Evolutionary conservation across 2,113 vertebrate species (phyloP).

Genomic region (Mionectes macconnelli): DNA sequence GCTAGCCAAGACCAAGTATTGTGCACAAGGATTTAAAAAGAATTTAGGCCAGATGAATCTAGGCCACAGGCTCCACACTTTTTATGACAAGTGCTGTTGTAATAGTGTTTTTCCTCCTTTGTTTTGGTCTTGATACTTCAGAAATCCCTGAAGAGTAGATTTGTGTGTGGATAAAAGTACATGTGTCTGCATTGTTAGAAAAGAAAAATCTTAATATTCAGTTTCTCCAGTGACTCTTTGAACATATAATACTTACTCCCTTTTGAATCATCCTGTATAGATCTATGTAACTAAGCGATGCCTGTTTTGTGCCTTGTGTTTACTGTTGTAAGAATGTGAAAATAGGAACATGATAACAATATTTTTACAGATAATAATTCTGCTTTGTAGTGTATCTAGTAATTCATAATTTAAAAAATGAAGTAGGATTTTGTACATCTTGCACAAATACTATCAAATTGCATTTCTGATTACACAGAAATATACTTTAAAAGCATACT

Average conservation of each 20-base stretch:
- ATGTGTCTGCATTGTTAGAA: not conserved
- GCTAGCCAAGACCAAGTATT: constrained; percentile 1
- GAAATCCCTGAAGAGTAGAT: not conserved
- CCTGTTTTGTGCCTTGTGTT: not conserved
- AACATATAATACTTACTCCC: not conserved
- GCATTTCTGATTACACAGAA: not conserved
- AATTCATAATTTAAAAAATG: not conserved
- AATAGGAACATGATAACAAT: not conserved
- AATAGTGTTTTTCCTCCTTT: not conserved
- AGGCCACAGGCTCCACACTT: constrained; percentile 5
- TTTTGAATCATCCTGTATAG: not conserved
- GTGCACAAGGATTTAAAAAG: constrained; percentile 1
- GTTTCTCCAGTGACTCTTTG: not conserved
- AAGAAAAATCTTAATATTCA: not conserved
- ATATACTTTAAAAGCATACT: not conserved
- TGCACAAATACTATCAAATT: not conserved
- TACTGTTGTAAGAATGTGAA: not conserved
- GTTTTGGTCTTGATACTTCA: not conserved
- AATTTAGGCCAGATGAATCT: constrained; percentile 58
- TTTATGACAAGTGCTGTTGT: constrained; percentile 19
- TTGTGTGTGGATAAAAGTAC: not conserved
- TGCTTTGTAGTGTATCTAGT: not conserved
- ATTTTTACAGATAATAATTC: not conserved
- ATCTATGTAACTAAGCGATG: not conserved
- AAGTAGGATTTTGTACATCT: not conserved